Percentiles rank a stretch among this genome's conserved stretches.
Conservation (phyloP, 2,113 vertebrate genomes). For the Amphiprion ocellaris region DNA sequence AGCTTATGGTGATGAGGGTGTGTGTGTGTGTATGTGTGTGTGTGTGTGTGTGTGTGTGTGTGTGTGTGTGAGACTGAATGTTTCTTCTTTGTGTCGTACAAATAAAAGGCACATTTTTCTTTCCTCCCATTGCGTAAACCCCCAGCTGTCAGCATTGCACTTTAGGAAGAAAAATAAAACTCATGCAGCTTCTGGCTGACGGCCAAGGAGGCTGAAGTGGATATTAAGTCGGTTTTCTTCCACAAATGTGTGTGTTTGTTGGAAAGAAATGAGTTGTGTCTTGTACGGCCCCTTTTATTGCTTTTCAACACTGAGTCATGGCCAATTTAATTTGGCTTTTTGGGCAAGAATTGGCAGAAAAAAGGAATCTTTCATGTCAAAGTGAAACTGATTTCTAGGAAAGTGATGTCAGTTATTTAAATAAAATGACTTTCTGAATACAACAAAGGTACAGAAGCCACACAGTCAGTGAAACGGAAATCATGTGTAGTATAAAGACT, state of each 20-base stretch:
- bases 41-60: not conserved
- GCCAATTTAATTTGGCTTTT: too few species aligned
- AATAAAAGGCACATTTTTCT: slow-evolving; percentile 3
- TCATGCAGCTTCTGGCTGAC: not conserved
- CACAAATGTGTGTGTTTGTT: not conserved
- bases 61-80: slow-evolving; percentile 2
- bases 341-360: too few species aligned
- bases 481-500: too few species aligned
- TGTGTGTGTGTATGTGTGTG: not conserved
- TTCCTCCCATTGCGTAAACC: not conserved
- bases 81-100: slow-evolving; percentile 8
- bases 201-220: not conserved
- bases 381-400: too few species aligned
- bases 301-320: too few species aligned
- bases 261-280: not conserved
- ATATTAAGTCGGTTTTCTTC: slow-evolving; percentile 8
- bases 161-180: not conserved
- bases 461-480: too few species aligned
- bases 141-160: slow-evolving; percentile 31
- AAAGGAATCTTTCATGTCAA: too few species aligned
- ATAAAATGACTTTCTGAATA: too few species aligned
- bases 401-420: too few species aligned
- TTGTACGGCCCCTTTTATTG: not conserved
- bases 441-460: too few species aligned
- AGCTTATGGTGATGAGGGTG: slow-evolving; percentile 16